Conservation (phyloP, 1,140 invertebrate species). For the Drosophila baimaii region DNA sequence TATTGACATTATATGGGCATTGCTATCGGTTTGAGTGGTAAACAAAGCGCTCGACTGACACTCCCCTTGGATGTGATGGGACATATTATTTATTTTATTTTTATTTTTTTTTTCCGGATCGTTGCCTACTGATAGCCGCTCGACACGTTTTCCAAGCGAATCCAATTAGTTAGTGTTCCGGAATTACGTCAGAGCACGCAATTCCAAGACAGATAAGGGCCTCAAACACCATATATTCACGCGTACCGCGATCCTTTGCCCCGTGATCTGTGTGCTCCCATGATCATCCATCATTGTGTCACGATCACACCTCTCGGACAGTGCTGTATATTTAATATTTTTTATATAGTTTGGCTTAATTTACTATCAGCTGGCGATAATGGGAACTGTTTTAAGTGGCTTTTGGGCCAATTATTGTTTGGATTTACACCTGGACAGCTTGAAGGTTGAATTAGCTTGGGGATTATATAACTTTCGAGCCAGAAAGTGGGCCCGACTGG, state of each 20-base stretch:
- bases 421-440: neutral
- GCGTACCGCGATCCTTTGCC: constrained; percentile 27
- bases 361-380: constrained; percentile 30
- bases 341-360: no score
- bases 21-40: constrained; percentile 52
- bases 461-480: neutral
- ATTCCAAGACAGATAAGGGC: constrained; percentile 8
- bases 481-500: constrained; percentile 6
- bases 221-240: neutral
- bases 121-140: constrained; percentile 41
- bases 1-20: constrained; percentile 1
- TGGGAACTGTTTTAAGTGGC: constrained; percentile 6
- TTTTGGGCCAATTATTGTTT: constrained; percentile 34
- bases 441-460: constrained; percentile 14
- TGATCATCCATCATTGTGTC: constrained; percentile 21
- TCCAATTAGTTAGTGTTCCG: constrained; percentile 58
- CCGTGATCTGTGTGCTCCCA: constrained; percentile 13
- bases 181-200: constrained; percentile 49
- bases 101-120: constrained; percentile 25
- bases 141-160: constrained; percentile 60
- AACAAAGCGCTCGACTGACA: constrained; percentile 64
- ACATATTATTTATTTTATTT: neutral
- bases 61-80: constrained; percentile 23
- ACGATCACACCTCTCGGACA: constrained; percentile 6
- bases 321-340: neutral